These are phyloP conservation scores for Marmota flaviventris DNA, from an alignment of 2,113 vertebrate genomes.

Conservation along the genomic window DNA sequence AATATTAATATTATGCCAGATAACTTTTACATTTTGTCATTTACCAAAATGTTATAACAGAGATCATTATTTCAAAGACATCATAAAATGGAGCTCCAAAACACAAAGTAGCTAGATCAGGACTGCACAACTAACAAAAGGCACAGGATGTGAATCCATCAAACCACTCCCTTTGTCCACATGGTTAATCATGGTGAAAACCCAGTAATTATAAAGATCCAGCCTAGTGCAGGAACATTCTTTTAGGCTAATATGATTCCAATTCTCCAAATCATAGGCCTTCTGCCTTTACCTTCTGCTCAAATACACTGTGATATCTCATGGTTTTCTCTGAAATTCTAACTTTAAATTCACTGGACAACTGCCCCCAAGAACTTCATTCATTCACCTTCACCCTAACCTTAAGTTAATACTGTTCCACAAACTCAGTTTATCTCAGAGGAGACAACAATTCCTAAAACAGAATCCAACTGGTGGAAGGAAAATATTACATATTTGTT, in stretches of 20 bases:
- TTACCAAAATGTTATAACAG: not conserved
- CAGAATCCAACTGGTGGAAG: not conserved
- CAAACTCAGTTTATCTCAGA: not conserved
- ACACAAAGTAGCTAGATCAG: not conserved
- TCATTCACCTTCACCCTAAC: not conserved
- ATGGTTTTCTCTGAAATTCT: not conserved
- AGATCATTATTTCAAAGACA: not conserved
- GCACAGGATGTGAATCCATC: not conserved
- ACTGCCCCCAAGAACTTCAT: not conserved
- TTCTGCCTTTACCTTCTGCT: not conserved
- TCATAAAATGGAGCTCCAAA: not conserved
- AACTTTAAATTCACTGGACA: not conserved
- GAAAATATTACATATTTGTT: not conserved
- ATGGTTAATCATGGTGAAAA: not conserved
- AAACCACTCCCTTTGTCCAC: not conserved
- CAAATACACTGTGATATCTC: not conserved
- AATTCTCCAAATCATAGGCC: not conserved
- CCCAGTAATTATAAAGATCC: not conserved
- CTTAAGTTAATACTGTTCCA: not conserved
- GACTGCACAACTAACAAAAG: not conserved
- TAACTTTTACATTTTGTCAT: not conserved
- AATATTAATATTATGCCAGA: not conserved
- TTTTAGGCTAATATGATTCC: not conserved
- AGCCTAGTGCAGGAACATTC: not conserved
- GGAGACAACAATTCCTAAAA: not conserved